These are phyloP conservation scores for Ligdia adustata DNA, from an alignment of 2,888 invertebrate genomes.

Conservation along the genomic window DNA sequence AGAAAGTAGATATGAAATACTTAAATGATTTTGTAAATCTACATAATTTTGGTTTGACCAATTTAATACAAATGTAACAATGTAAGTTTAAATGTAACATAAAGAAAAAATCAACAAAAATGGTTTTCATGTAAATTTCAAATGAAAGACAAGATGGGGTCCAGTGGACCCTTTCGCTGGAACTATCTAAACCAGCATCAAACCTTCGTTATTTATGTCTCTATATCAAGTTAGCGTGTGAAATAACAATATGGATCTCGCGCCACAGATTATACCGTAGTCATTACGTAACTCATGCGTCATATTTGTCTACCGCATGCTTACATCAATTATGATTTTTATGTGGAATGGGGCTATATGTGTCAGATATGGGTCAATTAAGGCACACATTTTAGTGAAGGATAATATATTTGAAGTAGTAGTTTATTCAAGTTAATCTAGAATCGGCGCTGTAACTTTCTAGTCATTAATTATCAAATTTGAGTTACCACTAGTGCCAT, in stretches of 20 bases:
- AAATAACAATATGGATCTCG: constrained; percentile 54
- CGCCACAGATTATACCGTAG: constrained; percentile 23
- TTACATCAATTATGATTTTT: constrained; percentile 45
- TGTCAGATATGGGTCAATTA: constrained; percentile 38
- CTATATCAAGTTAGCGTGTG: constrained; percentile 74
- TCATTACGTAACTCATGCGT: constrained; percentile 55
- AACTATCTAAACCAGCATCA: constrained; percentile 21
- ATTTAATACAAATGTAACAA: no score
- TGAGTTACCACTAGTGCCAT: no score
- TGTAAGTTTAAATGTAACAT: no score
- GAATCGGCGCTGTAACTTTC: no score
- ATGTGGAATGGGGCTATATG: constrained; percentile 29
- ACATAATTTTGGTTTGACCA: no score
- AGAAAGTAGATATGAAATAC: no score
- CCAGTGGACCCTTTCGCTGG: constrained; percentile 17
- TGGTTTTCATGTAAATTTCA: not conserved
- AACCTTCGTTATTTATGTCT: constrained; percentile 64
- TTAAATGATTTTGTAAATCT: no score
- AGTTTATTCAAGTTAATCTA: no score
- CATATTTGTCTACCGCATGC: constrained; percentile 45
- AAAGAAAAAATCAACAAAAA: no score
- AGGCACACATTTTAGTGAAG: constrained; percentile 15
- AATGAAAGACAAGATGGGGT: not conserved
- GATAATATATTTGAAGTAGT: constrained; percentile 10
- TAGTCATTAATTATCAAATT: no score